A percentile compares a stretch with the other conserved stretches of the same genome.
phyloP scores from a whole-genome alignment of 1,140 invertebrate species.

The Anoplophora glabripennis region DNA sequence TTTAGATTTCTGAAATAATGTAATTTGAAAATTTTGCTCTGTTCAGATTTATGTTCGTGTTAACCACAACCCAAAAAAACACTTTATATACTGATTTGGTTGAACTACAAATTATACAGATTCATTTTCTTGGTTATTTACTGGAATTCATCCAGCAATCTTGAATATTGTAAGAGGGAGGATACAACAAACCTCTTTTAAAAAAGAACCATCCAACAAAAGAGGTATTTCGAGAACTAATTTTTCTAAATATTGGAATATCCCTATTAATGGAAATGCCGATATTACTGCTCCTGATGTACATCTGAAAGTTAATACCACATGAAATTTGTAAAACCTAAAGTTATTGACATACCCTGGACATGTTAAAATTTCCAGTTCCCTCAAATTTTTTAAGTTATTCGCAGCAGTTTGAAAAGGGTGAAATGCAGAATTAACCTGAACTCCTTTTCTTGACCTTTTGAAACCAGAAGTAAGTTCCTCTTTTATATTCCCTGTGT shows the following conservation, averaged over 20 bases:
- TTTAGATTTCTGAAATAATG: too few species aligned
- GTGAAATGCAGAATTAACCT: background rate
- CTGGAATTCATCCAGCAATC: too few species aligned
- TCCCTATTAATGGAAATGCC: slow-evolving; percentile 6
- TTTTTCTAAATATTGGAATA: background rate
- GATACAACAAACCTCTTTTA: slow-evolving; percentile 2
- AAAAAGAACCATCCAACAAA: slow-evolving; percentile 5
- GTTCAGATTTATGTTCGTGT: too few species aligned
- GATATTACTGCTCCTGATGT: background rate
- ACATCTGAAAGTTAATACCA: slow-evolving; percentile 3
- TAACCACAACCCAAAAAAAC: too few species aligned
- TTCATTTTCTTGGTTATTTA: too few species aligned
- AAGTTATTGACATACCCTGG: background rate
- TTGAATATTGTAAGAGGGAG: too few species aligned
- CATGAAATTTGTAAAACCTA: background rate
- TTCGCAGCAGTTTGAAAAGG: slow-evolving; percentile 1
- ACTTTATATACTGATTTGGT: too few species aligned
- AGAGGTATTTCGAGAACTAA: slow-evolving; percentile 3
- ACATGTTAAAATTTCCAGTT: background rate
- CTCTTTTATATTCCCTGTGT: too few species aligned
- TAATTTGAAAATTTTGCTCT: too few species aligned
- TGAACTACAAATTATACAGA: too few species aligned
- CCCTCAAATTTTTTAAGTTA: background rate
- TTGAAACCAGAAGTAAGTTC: background rate
- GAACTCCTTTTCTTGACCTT: background rate